These are phyloP conservation scores for Cherax destructor DNA, from an alignment of 1,140 invertebrate species.

Conservation along the genomic window DNA sequence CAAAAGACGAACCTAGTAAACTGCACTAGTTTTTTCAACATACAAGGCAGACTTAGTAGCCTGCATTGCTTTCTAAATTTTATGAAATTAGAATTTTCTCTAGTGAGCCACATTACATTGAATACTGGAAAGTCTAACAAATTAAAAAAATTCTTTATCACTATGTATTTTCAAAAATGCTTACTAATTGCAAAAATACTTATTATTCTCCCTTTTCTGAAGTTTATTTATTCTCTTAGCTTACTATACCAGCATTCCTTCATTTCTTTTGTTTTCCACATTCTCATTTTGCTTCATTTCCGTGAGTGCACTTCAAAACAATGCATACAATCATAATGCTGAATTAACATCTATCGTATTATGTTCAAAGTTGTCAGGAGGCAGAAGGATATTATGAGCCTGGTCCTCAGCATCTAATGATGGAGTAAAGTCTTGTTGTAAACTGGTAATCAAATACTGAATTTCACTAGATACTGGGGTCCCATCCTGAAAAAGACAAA, in stretches of 20 bases:
- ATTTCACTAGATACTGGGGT: slow-evolving; percentile 40
- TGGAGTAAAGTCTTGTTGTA: neutral
- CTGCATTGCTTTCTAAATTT: neutral
- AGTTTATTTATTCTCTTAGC: no score
- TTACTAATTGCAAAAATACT: no score
- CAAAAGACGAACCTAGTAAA: neutral
- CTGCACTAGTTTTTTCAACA: neutral
- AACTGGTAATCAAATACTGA: slow-evolving; percentile 49
- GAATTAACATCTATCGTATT: slow-evolving; percentile 36
- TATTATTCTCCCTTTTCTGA: no score
- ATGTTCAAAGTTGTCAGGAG: slow-evolving; percentile 38
- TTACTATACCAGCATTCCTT: no score
- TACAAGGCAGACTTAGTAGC: no score
- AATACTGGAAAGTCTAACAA: no score
- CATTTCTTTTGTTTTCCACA: no score
- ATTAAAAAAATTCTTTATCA: neutral
- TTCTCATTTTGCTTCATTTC: no score
- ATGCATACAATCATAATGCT: slow-evolving; percentile 7
- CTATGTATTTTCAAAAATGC: no score
- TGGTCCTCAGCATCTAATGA: slow-evolving; percentile 21
- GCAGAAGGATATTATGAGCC: slow-evolving; percentile 9
- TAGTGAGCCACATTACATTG: neutral
- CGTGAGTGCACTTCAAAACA: neutral
- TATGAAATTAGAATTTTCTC: neutral
- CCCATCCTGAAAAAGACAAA: slow-evolving; percentile 24